Evolutionary conservation across 2,113 vertebrate species (phyloP), one percentile per base, ranked within the genome.

Genomic region (Gymnogyps californianus): DNA sequence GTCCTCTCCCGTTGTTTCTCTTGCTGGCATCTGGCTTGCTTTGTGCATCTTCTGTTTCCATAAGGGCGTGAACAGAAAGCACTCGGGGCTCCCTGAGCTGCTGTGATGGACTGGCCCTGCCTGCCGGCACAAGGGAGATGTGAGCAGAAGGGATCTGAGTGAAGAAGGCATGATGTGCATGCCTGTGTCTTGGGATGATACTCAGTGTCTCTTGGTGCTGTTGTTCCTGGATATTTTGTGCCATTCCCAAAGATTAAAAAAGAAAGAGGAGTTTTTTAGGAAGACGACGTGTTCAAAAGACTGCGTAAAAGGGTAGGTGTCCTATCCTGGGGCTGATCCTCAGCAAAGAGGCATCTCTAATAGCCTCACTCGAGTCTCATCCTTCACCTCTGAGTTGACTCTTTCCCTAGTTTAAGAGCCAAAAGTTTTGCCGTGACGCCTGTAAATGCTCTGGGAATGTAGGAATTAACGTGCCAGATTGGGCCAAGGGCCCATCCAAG

Each of bases 21-120:
- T 79, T 81, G 49, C 32, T 78, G 91, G 57, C 52, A 71, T 31
- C 69, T 84, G 86, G 21, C 49, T 90, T 66, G 25, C 83, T 65
- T n/a, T 82, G 34, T 47, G 51, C 17, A 36, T 51, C 79, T 90
- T 25, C 32, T 0, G 2, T n/a, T 85, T 62, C 55, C 55, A 16
- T 15, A n/a, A 0, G 10, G 61, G 18, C 1, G 0, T 3, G 51
- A 79, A 24, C 9, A 88, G 36, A 61, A 81, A 74, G 65, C 0
- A 0, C 36, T 32, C 0, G 0, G 62, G 64, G 38, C 51, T 84
- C 54, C 28, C 59, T 16, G 47, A 49, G 76, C 18, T 66, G 34
- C 38, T 62, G 28, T 18, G 86, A 22, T 42, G 42, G 81, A 8
- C 42, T 32, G n/a, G 32, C 22, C 32, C 31, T 58, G 49, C 40